Percentiles rank a stretch among this genome's conserved stretches.
These are phyloP conservation scores for Colius striatus DNA, from an alignment of 2,113 vertebrate genomes.

Conservation along the genomic window DNA sequence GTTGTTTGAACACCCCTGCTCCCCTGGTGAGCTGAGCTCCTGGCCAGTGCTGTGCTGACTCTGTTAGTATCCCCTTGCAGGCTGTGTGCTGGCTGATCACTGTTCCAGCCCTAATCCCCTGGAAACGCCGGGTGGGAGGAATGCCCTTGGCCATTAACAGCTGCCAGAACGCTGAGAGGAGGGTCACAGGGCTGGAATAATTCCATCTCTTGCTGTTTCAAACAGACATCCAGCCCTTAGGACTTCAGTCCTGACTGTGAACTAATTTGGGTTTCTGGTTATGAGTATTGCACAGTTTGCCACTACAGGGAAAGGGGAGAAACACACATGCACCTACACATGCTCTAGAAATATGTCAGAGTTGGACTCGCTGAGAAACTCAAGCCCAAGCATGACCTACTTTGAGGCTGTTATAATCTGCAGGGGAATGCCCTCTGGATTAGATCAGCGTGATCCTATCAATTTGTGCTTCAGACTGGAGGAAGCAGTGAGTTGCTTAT, in stretches of 20 bases:
- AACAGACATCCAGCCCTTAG: background rate
- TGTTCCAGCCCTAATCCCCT: background rate
- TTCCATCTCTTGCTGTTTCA: background rate
- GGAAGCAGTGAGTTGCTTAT: slow-evolving; percentile 1
- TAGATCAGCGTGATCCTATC: slow-evolving; percentile 35
- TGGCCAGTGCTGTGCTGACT: rapidly evolving
- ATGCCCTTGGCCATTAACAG: background rate
- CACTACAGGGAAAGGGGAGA: background rate
- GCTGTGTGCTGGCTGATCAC: background rate
- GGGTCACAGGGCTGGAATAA: background rate
- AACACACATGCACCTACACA: background rate
- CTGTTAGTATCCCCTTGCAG: rapidly evolving
- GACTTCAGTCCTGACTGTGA: background rate
- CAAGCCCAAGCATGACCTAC: slow-evolving; percentile 51
- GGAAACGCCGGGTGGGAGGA: background rate
- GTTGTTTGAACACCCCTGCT: background rate
- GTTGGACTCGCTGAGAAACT: slow-evolving; percentile 19
- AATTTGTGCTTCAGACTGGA: background rate
- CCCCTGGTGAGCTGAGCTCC: rapidly evolving
- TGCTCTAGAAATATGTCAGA: slow-evolving; percentile 20
- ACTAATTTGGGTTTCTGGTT: background rate
- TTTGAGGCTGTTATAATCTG: slow-evolving; percentile 34
- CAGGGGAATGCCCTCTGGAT: slow-evolving; percentile 67
- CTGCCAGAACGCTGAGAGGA: background rate
- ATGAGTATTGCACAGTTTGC: background rate